Conservation (phyloP, 2,797 vertebrate genomes). For the Bufotes viridis region DNA sequence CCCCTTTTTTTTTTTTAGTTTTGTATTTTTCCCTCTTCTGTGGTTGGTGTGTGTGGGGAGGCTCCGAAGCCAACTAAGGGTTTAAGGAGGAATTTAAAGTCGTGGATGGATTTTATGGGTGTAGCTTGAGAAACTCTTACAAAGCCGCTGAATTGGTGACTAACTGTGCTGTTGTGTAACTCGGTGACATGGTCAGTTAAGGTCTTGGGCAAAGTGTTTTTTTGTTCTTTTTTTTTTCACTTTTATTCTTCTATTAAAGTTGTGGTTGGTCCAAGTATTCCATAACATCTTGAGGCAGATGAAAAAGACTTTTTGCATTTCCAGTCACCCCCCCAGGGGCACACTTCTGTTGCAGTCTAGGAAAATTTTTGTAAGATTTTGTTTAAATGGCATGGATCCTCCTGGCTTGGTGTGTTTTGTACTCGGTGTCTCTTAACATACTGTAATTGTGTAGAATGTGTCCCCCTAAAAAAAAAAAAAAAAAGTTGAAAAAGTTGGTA, state of each 20-base stretch:
- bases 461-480: not conserved
- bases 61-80: conserved; percentile 31
- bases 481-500: conserved; percentile 21
- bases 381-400: not conserved
- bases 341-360: not conserved
- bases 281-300: too few relatives aligned
- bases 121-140: conserved; percentile 35
- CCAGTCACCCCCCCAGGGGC: not conserved
- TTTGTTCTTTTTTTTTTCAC: not conserved
- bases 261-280: too few relatives aligned
- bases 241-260: not conserved
- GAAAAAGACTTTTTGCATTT: not conserved
- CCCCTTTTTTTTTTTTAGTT: not conserved
- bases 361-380: not conserved
- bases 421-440: not conserved
- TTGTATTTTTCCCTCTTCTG: not conserved
- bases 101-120: conserved; percentile 32
- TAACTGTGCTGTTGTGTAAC: conserved; percentile 16
- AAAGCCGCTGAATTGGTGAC: conserved; percentile 15
- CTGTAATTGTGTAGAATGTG: not conserved
- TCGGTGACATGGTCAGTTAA: conserved; percentile 5
- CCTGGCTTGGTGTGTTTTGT: not conserved
- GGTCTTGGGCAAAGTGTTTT: not conserved
- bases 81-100: conserved; percentile 35
- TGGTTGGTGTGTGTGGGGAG: not conserved